These are phyloP conservation scores for Brenthis ino DNA, from an alignment of 2,888 invertebrate genomes.

Conservation along the genomic window DNA sequence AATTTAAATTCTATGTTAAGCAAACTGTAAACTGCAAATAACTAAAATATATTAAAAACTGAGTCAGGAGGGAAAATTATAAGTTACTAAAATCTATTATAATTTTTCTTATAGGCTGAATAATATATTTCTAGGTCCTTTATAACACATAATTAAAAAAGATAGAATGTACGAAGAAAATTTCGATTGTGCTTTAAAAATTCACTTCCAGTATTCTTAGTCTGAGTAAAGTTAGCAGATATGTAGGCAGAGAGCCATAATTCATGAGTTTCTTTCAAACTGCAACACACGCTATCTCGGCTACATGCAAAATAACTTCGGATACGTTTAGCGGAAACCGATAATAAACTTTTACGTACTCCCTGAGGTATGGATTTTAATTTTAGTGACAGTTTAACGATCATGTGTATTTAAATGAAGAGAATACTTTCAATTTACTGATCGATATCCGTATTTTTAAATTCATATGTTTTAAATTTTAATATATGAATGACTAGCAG, in stretches of 20 bases:
- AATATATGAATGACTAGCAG: too few species aligned
- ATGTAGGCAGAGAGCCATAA: constrained; percentile 54
- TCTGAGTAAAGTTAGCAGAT: constrained; percentile 23
- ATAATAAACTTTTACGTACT: constrained; percentile 61
- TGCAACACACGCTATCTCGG: constrained; percentile 69
- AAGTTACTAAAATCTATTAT: too few species aligned
- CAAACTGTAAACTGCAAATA: too few species aligned
- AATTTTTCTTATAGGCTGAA: too few species aligned
- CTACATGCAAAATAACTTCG: constrained; percentile 75
- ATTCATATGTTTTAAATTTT: too few species aligned
- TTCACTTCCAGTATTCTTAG: constrained; percentile 22
- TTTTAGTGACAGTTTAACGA: constrained; percentile 38
- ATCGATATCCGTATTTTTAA: too few species aligned
- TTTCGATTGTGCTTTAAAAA: not conserved
- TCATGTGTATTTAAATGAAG: not conserved
- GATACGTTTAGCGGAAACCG: constrained; percentile 68
- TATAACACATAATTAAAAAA: too few species aligned
- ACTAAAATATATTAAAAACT: too few species aligned
- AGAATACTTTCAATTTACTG: not conserved
- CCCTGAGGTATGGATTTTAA: constrained; percentile 35
- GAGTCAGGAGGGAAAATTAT: too few species aligned
- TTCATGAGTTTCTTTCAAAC: constrained; percentile 69
- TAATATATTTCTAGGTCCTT: too few species aligned
- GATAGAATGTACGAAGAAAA: not conserved
- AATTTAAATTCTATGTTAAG: too few species aligned